phyloP scores from a whole-genome alignment of 2,888 invertebrate genomes.

The Carcina quercana region DNA sequence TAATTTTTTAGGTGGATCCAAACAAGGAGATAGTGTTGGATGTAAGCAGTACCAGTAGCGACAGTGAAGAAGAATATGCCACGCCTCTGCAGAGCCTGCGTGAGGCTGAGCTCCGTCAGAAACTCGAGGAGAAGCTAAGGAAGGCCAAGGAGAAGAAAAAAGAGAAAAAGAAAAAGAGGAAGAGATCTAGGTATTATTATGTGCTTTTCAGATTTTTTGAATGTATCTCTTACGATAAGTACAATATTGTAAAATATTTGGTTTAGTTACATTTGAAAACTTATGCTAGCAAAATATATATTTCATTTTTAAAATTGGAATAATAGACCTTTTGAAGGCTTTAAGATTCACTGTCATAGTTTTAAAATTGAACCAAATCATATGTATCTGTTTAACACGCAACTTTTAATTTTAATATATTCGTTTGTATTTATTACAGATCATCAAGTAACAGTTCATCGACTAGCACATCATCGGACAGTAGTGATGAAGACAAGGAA shows the following conservation, averaged over 20 bases:
- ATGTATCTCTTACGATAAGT: too few species aligned
- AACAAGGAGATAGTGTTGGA: constrained; percentile 94
- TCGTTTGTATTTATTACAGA: constrained; percentile 22
- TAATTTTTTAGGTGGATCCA: constrained; percentile 85
- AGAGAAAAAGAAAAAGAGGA: constrained; percentile 47
- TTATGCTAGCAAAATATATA: too few species aligned
- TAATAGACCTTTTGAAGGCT: too few species aligned
- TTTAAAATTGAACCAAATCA: too few species aligned
- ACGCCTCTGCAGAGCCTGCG: constrained; percentile 88
- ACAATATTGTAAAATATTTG: too few species aligned
- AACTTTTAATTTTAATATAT: background rate
- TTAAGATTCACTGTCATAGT: too few species aligned
- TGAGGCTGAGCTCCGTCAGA: constrained; percentile 84
- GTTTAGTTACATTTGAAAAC: too few species aligned
- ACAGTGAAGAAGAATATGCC: constrained; percentile 86
- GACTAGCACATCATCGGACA: constrained; percentile 28
- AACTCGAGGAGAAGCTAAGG: constrained; percentile 77
- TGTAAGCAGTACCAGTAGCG: constrained; percentile 95
- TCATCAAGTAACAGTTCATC: constrained; percentile 49
- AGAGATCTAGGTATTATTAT: constrained; percentile 40
- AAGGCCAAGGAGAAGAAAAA: constrained; percentile 75
- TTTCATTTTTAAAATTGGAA: too few species aligned
- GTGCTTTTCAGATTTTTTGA: too few species aligned
- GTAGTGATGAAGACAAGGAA: constrained; percentile 36
- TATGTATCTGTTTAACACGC: constrained; percentile 9